These are phyloP conservation scores for Anisognathus igniventris DNA, from an alignment of 2,797 vertebrate species.

Conservation along the genomic window DNA sequence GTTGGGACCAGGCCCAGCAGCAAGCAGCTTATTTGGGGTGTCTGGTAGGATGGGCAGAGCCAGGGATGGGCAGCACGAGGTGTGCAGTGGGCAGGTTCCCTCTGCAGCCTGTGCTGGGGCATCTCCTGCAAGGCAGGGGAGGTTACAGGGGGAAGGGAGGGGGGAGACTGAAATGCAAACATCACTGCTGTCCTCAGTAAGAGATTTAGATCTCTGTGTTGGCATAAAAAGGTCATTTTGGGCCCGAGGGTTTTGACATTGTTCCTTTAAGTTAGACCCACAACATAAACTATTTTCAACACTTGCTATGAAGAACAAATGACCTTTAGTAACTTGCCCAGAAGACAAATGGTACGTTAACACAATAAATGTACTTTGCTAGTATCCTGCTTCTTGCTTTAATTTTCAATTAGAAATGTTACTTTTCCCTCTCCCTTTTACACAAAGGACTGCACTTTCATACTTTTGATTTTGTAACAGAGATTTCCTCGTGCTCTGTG, in stretches of 20 bases:
- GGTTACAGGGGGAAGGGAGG: neutral
- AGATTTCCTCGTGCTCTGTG: neutral
- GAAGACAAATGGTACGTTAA: constrained; percentile 75
- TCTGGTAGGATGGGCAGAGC: neutral
- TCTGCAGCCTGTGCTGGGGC: neutral
- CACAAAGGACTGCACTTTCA: neutral
- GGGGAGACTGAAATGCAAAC: constrained; percentile 40
- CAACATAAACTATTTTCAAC: constrained; percentile 79
- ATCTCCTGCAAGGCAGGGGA: constrained; percentile 4
- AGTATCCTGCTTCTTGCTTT: constrained; percentile 48
- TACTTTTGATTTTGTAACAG: neutral
- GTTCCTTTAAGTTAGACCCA: constrained; percentile 81
- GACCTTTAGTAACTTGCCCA: constrained; percentile 81
- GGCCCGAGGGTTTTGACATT: constrained; percentile 74
- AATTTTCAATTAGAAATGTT: constrained; percentile 65
- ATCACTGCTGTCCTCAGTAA: constrained; percentile 60
- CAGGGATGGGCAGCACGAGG: neutral
- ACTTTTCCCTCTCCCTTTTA: constrained; percentile 1
- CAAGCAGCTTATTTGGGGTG: neutral
- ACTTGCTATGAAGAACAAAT: constrained; percentile 79
- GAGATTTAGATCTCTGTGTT: constrained; percentile 70
- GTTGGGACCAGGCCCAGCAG: neutral
- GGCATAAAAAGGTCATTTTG: constrained; percentile 74
- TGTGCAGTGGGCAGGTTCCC: neutral
- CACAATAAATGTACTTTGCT: constrained; percentile 72